phyloP scores from a whole-genome alignment of 2,888 invertebrate genomes.

The Diplolepis rosae region DNA sequence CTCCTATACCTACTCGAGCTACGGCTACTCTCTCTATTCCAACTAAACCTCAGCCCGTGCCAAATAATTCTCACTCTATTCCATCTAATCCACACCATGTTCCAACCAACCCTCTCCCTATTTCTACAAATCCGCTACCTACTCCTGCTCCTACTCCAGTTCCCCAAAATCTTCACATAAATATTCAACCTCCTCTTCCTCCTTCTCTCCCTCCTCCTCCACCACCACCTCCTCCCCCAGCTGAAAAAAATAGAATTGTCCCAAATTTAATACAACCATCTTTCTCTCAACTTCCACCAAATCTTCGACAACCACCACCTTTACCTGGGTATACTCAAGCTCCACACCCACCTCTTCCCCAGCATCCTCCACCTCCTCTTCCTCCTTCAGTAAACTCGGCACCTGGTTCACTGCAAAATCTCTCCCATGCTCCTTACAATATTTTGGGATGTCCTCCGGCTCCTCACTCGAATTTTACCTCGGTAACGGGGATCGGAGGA shows the following conservation, averaged over 20 bases:
- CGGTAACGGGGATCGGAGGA: slow-evolving; percentile 43
- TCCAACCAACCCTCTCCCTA: too few species aligned
- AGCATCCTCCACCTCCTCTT: slow-evolving; percentile 40
- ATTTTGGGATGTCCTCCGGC: slow-evolving; percentile 33
- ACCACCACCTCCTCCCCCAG: slow-evolving; percentile 34
- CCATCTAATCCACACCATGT: slow-evolving; percentile 1
- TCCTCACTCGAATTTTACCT: slow-evolving; percentile 37
- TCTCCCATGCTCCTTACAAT: slow-evolving; percentile 1
- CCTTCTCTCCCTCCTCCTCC: slow-evolving; percentile 34
- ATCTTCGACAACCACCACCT: slow-evolving; percentile 8
- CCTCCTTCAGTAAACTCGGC: slow-evolving; percentile 42
- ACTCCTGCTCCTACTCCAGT: neutral
- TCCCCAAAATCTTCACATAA: neutral
- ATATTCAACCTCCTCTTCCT: slow-evolving; percentile 35
- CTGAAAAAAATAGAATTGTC: neutral
- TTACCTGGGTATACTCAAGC: neutral
- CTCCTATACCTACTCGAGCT: slow-evolving; percentile 27
- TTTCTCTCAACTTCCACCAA: slow-evolving; percentile 8
- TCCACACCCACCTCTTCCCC: slow-evolving; percentile 39
- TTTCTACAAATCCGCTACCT: slow-evolving; percentile 9
- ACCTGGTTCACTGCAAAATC: slow-evolving; percentile 27
- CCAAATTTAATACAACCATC: neutral
- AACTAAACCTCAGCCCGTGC: slow-evolving; percentile 30
- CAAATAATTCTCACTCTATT: slow-evolving; percentile 26
- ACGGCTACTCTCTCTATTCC: slow-evolving; percentile 32